Evolutionary conservation across 2,113 vertebrate species (phyloP).

Genomic region (Nycticorax nycticorax): DNA sequence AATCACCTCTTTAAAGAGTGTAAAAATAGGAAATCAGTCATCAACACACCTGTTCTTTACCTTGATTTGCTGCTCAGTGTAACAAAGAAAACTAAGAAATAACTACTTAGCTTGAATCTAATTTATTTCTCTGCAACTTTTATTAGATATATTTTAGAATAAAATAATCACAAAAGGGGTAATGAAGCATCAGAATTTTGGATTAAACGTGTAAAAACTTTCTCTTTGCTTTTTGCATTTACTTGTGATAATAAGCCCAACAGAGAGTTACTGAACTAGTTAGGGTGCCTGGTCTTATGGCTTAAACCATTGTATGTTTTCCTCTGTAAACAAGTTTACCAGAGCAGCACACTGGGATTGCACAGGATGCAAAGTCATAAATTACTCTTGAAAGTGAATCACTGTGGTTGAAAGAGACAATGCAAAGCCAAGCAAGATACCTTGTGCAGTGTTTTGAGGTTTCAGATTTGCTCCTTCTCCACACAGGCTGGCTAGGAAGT

Average conservation of each 20-base stretch:
- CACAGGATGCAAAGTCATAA: not conserved
- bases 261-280: not conserved
- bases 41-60: not conserved
- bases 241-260: not conserved
- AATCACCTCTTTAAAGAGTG: not conserved
- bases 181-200: not conserved
- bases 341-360: not conserved
- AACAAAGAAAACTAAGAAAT: not conserved
- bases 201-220: not conserved
- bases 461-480: slow-evolving; percentile 1
- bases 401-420: not conserved
- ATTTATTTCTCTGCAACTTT: not conserved
- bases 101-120: not conserved
- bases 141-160: not conserved
- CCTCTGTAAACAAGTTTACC: not conserved
- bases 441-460: slow-evolving; percentile 15
- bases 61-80: not conserved
- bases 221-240: not conserved
- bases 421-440: slow-evolving; percentile 31
- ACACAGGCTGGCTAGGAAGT: slow-evolving; percentile 67
- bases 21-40: not conserved
- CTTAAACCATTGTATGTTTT: not conserved
- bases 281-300: not conserved
- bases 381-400: not conserved
- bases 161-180: not conserved